Base-by-base conservation (phyloP, 2,888 invertebrate genomes). In the Brenthis hecate region DNA sequence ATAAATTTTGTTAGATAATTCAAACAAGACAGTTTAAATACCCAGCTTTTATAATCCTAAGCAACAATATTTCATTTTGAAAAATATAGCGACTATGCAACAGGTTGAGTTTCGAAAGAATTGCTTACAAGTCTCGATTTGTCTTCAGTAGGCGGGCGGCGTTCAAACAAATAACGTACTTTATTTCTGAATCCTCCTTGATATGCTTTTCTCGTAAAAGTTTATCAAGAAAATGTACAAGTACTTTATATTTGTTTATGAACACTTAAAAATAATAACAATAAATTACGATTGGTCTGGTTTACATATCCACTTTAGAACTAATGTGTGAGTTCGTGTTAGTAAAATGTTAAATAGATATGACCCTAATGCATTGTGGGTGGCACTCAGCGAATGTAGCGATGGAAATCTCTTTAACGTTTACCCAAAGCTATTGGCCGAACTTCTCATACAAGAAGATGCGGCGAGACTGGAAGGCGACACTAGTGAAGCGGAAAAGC, bases 381-480 rank as follows among this genome's bases (percentile, higher is more conserved):
- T 94, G 71, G 94, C 93, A 55, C 89, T 94, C 73, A 94, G 89
- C 80, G 91, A 94, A 68, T 85, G 91, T 69, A 92, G 91, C 54
- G 94, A 94, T 61, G 92, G 93, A 4, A 94, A 95, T 78, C 89
- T 96, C 56, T 96, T 96, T 80, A 93, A 94, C 16, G 93, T 95
- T 6, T 95, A 96, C 78, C 95, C 96, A 0, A 94, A 94, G 77
- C 86, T 96, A 2, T 90, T 96, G 83, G 94, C 94, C 0, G 92
- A 94, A 69, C 84, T 96, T 74, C 86, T 96, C 58, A 81, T 92
- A 1, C 89, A 94, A 77, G 89, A 90, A 57, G 89, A 90, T 53
- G 91, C 91, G 19, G 89, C 91, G 2, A 81, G 89, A 61, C 85
- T 87, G 68, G 88, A 87, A 28, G 86, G 89, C 0, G 90, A 92